Evolutionary conservation across 2,113 vertebrate genomes (phyloP).

Genomic region (Psittacara wagleri): DNA sequence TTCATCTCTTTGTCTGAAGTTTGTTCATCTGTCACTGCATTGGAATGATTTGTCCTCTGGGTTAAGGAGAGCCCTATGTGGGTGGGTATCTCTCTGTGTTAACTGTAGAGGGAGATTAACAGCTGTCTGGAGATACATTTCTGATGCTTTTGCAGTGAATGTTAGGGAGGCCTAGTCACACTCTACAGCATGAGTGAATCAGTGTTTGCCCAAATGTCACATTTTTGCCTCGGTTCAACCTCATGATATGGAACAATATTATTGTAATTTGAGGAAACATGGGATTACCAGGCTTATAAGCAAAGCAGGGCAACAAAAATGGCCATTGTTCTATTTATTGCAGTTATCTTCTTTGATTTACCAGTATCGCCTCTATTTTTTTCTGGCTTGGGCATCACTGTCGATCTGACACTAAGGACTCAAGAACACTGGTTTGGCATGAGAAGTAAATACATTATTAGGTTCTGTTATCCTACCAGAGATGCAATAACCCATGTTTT

Average conservation of each 20-base stretch:
- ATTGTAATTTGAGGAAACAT: background rate
- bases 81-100: background rate
- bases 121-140: background rate
- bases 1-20: background rate
- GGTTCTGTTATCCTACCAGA: background rate
- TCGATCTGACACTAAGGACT: background rate
- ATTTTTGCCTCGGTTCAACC: background rate
- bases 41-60: background rate
- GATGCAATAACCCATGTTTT: accelerated
- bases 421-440: background rate
- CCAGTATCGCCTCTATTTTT: accelerated
- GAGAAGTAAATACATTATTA: background rate
- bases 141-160: background rate
- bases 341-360: background rate
- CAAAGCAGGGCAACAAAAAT: background rate
- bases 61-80: background rate
- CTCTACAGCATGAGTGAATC: background rate
- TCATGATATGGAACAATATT: background rate
- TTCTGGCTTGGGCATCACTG: background rate
- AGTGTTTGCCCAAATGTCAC: background rate
- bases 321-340: background rate
- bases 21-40: background rate
- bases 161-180: background rate
- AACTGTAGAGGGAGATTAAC: background rate
- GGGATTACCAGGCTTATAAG: background rate